phyloP scores from a whole-genome alignment of 1,140 invertebrate species.

The Trachymyrmex septentrionalis region DNA sequence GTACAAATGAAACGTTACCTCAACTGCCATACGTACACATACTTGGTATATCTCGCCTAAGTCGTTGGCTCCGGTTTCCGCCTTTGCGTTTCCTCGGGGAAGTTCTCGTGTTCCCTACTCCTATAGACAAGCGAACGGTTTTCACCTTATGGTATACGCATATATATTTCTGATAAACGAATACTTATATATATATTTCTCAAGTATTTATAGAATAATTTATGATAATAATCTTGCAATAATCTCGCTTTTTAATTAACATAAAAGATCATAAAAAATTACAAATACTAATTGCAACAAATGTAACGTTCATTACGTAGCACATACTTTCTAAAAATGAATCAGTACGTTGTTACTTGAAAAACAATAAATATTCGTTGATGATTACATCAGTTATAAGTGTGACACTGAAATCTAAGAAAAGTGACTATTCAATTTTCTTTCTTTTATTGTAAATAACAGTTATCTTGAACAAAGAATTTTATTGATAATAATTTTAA shows the following conservation, averaged over 20 bases:
- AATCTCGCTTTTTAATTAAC: background rate
- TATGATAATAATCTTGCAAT: background rate
- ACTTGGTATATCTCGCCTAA: constrained; percentile 43
- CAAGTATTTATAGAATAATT: background rate
- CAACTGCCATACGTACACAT: constrained; percentile 56
- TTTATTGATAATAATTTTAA: no score
- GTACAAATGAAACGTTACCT: constrained; percentile 80
- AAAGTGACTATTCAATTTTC: no score
- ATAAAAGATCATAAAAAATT: background rate
- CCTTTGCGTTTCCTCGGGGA: constrained; percentile 53
- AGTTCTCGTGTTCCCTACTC: constrained; percentile 11
- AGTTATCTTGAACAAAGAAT: no score
- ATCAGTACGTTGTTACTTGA: no score
- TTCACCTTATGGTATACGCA: background rate
- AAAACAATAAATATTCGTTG: no score
- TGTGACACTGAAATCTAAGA: no score
- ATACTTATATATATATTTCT: background rate
- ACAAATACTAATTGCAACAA: background rate
- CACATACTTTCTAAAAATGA: no score
- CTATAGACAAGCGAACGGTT: background rate
- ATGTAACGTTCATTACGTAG: background rate
- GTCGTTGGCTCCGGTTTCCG: constrained; percentile 43
- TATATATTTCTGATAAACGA: constrained; percentile 7
- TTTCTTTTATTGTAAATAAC: no score
- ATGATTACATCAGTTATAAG: no score